These are phyloP conservation scores for Sebastes wilsoni DNA, from an alignment of 2,797 vertebrate species.

Conservation along the genomic window DNA sequence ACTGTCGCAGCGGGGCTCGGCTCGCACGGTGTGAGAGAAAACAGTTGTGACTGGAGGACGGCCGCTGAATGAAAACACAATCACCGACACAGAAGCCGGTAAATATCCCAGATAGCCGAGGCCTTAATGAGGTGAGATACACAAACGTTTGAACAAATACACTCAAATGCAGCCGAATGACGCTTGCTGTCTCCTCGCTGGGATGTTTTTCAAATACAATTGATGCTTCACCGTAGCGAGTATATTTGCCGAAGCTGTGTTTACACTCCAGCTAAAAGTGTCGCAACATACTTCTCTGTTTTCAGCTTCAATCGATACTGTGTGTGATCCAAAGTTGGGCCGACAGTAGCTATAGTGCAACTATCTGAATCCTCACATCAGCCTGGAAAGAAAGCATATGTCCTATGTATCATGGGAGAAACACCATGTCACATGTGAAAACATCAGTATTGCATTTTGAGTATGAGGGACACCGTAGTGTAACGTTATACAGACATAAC, in stretches of 20 bases:
- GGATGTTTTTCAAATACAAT: neutral
- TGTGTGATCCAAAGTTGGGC: neutral
- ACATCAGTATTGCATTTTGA: no score
- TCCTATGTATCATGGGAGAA: neutral
- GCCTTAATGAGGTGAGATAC: conserved; percentile 24
- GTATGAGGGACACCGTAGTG: no score
- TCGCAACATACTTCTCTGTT: neutral
- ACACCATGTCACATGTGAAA: neutral
- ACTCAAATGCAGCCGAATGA: neutral
- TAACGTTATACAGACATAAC: no score
- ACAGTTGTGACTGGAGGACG: conserved; percentile 52
- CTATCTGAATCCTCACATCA: neutral
- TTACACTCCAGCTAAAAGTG: neutral
- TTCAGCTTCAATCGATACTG: neutral
- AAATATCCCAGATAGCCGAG: conserved; percentile 6
- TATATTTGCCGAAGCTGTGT: neutral
- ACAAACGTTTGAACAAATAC: neutral
- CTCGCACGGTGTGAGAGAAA: conserved; percentile 31
- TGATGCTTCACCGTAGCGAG: neutral
- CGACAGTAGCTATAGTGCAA: neutral
- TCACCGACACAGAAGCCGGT: conserved; percentile 9
- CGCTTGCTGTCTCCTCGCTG: neutral
- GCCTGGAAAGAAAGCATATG: neutral
- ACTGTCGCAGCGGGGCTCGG: conserved; percentile 39
- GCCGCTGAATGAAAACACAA: conserved; percentile 43